phyloP scores from a whole-genome alignment of 2,888 invertebrate genomes.

The Andrena fulva region DNA sequence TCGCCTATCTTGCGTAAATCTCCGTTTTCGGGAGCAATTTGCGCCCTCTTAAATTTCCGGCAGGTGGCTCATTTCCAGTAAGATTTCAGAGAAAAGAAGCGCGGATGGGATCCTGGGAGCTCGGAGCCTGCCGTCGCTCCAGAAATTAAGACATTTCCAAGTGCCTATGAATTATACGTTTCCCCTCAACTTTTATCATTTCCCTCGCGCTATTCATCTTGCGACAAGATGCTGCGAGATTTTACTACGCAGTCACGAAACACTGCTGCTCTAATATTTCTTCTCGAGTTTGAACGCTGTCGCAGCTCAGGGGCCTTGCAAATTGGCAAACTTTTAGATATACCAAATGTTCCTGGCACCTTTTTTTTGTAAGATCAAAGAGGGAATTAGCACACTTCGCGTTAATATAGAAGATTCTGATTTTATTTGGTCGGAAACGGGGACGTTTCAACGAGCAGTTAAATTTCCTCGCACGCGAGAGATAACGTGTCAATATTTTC shows the following conservation, averaged over 20 bases:
- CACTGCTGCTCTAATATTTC: too few relatives aligned
- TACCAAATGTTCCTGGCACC: neutral
- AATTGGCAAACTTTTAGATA: too few relatives aligned
- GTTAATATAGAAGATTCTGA: neutral
- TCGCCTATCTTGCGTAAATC: conserved; percentile 8
- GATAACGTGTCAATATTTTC: conserved; percentile 7
- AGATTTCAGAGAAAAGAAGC: neutral
- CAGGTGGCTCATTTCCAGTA: neutral
- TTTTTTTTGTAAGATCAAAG: neutral
- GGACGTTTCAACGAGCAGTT: neutral
- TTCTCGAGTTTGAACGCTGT: too few relatives aligned
- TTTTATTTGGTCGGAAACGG: neutral
- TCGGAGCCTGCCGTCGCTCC: too few relatives aligned
- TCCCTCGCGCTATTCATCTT: too few relatives aligned
- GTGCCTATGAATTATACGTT: neutral
- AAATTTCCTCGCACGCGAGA: neutral
- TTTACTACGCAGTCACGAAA: too few relatives aligned
- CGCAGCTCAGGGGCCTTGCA: too few relatives aligned
- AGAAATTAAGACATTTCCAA: neutral
- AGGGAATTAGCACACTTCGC: neutral
- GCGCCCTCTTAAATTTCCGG: conserved; percentile 29
- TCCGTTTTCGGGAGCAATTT: conserved; percentile 47
- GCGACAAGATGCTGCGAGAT: too few relatives aligned
- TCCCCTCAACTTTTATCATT: too few relatives aligned
- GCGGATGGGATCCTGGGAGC: neutral